Evolutionary conservation across 1,140 invertebrate species (phyloP).

Genomic region (Trypoxylus dichotomus): DNA sequence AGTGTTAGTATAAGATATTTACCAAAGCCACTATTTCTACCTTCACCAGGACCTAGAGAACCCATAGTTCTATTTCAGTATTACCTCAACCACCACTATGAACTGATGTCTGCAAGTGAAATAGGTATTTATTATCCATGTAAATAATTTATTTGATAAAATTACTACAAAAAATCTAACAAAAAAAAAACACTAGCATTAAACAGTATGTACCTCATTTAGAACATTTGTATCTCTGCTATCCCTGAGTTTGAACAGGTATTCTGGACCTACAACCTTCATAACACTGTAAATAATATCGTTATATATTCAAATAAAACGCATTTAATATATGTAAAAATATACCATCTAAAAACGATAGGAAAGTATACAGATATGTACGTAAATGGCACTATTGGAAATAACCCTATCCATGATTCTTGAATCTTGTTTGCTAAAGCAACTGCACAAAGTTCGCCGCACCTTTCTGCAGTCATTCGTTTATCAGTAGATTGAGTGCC

Average conservation of each 20-base stretch:
- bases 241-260: conserved; percentile 48
- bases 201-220: conserved; percentile 17
- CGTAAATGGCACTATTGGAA: conserved; percentile 63
- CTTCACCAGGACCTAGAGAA: no score
- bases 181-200: not conserved
- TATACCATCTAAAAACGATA: conserved; percentile 58
- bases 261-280: conserved; percentile 50
- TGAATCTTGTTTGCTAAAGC: conserved; percentile 77
- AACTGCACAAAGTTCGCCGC: conserved; percentile 71
- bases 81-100: not conserved
- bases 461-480: conserved; percentile 70
- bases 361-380: conserved; percentile 73
- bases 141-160: not conserved
- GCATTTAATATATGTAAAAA: not conserved
- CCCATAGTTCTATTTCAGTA: no score
- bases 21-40: no score
- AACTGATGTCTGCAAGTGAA: not conserved
- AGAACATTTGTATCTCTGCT: conserved; percentile 36
- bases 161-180: not conserved
- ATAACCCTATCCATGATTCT: conserved; percentile 74
- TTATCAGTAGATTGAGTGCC: conserved; percentile 57
- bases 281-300: conserved; percentile 49
- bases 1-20: no score
- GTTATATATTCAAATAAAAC: not conserved
- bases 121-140: not conserved